Evolutionary conservation across 2,888 invertebrate genomes (phyloP), one percentile per base, ranked within the genome.

Genomic region (Amitus sp.): DNA sequence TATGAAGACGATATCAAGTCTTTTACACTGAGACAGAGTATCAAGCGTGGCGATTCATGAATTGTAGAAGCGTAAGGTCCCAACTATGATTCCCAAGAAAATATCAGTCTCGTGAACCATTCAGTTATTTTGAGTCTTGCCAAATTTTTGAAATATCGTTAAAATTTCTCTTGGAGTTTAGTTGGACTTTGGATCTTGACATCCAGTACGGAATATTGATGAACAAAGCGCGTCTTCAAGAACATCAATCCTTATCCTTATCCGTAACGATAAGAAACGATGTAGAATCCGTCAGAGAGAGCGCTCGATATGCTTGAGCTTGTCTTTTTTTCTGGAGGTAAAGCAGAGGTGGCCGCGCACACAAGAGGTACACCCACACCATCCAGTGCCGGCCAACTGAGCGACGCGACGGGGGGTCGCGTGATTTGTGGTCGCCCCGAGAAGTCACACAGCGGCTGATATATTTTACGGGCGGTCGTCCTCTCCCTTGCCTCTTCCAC

Each of bases 381-480:
- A 70, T 42, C 55, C 58, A 56, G 60, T 49, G 55, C 61, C 59
- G 33, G 53, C 47, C 55, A 53, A 68, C 61, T 71, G 73, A 76
- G 67, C 82, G 70, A 77, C 82, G 67, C 82, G 70, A 77, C 82
- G 77, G 82, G 82, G 80, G 81, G 79, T 78, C 79, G 73, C 69
- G 79, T 82, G 82, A 82, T 82, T 82, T 82, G 82, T 80, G 80
- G 73, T 75, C 75, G 79, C 75, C 75, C 78, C 74, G 74, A 78
- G 76, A 81, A 82, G 82, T 82, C 82, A 76, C 82, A 78, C 78
- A 80, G 78, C 77, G 81, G 77, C 77, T 80, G 81, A 81, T 82
- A 82, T 82, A 82, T 82, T 82, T 82, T 79, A 82, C 80, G 78
- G 78, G 73, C 78, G 74, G 71, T 69, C 73, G 66, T 72, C 73